Evolutionary conservation across 2,888 invertebrate genomes (phyloP).

Genomic region (Troides aeacus): DNA sequence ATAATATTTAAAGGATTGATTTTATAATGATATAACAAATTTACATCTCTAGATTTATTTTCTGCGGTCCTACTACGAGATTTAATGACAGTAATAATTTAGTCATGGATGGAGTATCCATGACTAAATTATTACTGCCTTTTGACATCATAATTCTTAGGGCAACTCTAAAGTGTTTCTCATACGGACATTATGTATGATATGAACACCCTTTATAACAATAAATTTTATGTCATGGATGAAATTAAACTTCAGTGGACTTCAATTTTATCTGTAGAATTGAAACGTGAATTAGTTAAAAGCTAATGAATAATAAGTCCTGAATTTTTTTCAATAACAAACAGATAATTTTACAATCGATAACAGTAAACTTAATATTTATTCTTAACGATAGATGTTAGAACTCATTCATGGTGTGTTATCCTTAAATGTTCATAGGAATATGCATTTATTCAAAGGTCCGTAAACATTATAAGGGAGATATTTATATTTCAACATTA

Average conservation of each 20-base stretch:
- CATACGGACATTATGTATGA: conserved; percentile 5
- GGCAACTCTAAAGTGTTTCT: conserved; percentile 28
- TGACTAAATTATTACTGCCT: conserved; percentile 26
- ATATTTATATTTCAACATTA: conserved; percentile 17
- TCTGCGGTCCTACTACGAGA: conserved; percentile 24
- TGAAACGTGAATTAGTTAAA: background rate
- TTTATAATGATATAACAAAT: conserved; percentile 12
- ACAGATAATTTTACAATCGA: background rate
- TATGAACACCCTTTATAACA: conserved; percentile 32
- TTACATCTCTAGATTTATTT: conserved; percentile 24
- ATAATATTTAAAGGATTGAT: background rate
- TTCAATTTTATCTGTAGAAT: conserved; percentile 14
- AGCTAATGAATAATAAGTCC: background rate
- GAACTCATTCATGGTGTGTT: background rate
- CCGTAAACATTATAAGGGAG: conserved; percentile 4
- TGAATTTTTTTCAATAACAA: background rate
- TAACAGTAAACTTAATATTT: background rate
- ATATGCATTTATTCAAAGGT: background rate
- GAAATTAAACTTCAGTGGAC: conserved; percentile 13
- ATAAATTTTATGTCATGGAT: conserved; percentile 38
- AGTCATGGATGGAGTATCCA: background rate
- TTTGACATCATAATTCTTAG: conserved; percentile 28
- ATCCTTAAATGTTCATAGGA: background rate
- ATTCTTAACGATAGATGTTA: background rate
- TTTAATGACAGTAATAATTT: conserved; percentile 7